Base-by-base conservation (phyloP, 2,797 vertebrate species). In the Danio albolineatus region DNA sequence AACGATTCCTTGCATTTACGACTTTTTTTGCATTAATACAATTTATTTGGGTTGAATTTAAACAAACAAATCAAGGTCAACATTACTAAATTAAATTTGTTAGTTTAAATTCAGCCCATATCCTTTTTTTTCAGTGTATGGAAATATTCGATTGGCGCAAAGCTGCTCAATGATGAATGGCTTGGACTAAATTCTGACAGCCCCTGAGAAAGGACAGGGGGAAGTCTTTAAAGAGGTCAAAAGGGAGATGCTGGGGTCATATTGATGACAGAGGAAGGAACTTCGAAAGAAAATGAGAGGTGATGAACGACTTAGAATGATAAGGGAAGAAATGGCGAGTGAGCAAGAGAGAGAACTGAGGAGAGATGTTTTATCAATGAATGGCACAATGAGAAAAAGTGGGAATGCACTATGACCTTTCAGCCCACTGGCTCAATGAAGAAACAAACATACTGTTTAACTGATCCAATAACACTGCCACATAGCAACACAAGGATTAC, bases 251-350 rank as follows among this genome's bases (percentile, higher is more conserved):
- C 76, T 48, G 56, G 77, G 80, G 85, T 88, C 82, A 48, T 66
- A 72, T 73, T 76, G 85, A 83, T 85, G 87, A 88, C 79, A 80
- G 86, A 78, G 62, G 62, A 74, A 36, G 73, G 53, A 74, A 59
- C 66, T 76, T 51, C 71, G 66, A 81, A 73, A 82, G 71, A 86
- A 78, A 85, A 76, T 72, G 83, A 84, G 72, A 75, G 9, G 59
- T 69, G 85, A 85, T 85, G 85, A 86, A 76, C 17, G 83, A 86
- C 69, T 17, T 19, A 39, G 66, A 51, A 80, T 82, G 79, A 84
- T 84, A 85, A 82, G 80, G 41, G 38, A 41, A 78, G 56, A 74
- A 62, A 82, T 9, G 53, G 48, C 62, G 46, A 76, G 36, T 74
- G 64, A 83, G 73, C 7, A 14, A 66, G 66, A 65, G 59, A 66